Evolutionary conservation across 2,113 vertebrate genomes (phyloP).

Genomic region (Cryptomyrus ogoouensis): DNA sequence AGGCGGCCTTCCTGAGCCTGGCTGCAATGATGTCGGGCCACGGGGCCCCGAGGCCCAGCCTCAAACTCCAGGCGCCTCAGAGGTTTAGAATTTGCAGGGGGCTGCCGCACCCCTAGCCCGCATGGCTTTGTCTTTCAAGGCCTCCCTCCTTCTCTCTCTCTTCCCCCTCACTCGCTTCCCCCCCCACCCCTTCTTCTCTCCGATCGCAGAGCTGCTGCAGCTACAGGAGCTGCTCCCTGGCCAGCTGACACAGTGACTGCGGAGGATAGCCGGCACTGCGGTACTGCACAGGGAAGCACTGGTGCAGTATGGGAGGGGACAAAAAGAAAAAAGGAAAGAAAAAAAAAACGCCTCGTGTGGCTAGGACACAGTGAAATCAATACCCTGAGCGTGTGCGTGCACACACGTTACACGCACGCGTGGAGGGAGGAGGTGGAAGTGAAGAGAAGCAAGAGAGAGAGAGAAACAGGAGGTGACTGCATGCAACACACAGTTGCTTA

Average conservation of each 20-base stretch:
- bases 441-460: neutral
- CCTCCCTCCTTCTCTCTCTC: conserved; percentile 27
- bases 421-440: neutral
- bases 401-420: neutral
- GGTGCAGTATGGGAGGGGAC: conserved; percentile 30
- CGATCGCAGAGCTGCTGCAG: neutral
- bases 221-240: neutral
- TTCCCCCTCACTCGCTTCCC: neutral
- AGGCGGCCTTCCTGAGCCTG: conserved; percentile 24
- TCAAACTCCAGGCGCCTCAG: conserved; percentile 51
- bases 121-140: conserved; percentile 74
- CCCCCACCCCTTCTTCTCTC: neutral
- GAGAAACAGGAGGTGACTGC: neutral
- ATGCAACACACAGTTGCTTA: neutral
- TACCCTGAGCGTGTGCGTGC: neutral
- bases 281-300: conserved; percentile 54
- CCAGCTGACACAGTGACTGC: neutral
- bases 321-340: conserved; percentile 37
- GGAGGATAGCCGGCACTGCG: conserved; percentile 38
- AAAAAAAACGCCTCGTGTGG: conserved; percentile 22
- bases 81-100: conserved; percentile 68
- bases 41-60: conserved; percentile 55
- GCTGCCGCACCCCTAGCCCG: conserved; percentile 40
- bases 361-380: conserved; percentile 19
- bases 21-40: conserved; percentile 35